Base-by-base conservation (phyloP, 2,797 vertebrate genomes). In the Borostomias antarcticus region DNA sequence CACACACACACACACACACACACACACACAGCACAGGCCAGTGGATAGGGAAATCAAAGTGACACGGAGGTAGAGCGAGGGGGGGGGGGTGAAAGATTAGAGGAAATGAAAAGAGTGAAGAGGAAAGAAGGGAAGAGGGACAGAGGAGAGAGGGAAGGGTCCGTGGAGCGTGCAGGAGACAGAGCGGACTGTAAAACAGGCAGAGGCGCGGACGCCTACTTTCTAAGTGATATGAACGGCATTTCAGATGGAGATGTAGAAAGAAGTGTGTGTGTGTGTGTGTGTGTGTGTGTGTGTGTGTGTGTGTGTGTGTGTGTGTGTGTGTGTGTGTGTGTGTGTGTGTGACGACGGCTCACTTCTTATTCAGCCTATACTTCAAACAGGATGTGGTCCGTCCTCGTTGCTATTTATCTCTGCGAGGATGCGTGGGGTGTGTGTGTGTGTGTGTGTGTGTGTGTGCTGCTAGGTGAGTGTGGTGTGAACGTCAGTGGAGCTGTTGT, bases 31-130 rank as follows among this genome's bases (percentile, higher is more conserved):
- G 68, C 83, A 88, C 82, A 90, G 89, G 87, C 86, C 89, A 90
- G 89, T 88, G 89, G 87, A 90, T 90, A 88, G 91, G 92, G 91
- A 92, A 93, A 92, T 91, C 90, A 92, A 92, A 93, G 87, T 88
- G 90, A 89, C 88, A 89, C 70, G 78, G 79, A 87, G 86, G 81
- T 79, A 85, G 78, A 86, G 80, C 86, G 83, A 82, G 80, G 76
- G 53, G 51, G n/a, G n/a, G 75, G 71, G 87, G 88, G 88, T 79
- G 78, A 88, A 85, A 89, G 90, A 91, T 90, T 91, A 92, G 90
- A 89, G 91, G 88, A 91, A 89, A 91, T 91, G 89, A 89, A 91
- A 90, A 91, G 89, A 90, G 87, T 88, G 88, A 90, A 86, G 85
- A 89, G 88, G 90, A 91, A 91, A 87, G 85, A 86, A n/a, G n/a